These are phyloP conservation scores for Euwallacea similis DNA, from an alignment of 1,140 invertebrate species.

Conservation along the genomic window DNA sequence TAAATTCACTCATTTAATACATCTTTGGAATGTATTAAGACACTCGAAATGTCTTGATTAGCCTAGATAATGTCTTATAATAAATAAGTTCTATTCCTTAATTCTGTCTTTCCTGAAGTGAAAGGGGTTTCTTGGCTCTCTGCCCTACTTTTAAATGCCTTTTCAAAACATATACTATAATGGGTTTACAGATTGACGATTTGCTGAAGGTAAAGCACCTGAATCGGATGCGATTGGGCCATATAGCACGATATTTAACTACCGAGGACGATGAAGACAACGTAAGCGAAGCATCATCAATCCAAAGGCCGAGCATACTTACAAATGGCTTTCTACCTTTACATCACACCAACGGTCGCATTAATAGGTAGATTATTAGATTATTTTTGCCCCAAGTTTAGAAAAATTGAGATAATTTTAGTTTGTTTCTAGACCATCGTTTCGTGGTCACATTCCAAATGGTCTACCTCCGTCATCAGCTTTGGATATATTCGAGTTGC, in stretches of 20 bases:
- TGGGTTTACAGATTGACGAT: slow-evolving; percentile 56
- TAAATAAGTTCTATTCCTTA: too few relatives aligned
- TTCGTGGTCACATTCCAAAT: slow-evolving; percentile 51
- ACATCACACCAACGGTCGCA: slow-evolving; percentile 18
- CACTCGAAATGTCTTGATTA: too few relatives aligned
- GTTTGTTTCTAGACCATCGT: slow-evolving; percentile 16
- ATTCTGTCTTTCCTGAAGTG: too few relatives aligned
- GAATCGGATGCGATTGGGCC: slow-evolving; percentile 60
- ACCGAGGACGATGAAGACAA: slow-evolving; percentile 50
- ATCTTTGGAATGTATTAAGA: too few relatives aligned
- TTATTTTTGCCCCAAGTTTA: not conserved
- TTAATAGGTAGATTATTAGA: slow-evolving; percentile 18
- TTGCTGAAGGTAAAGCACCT: slow-evolving; percentile 68
- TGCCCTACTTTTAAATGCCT: too few relatives aligned
- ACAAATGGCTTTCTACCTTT: slow-evolving; percentile 40
- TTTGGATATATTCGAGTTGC: slow-evolving; percentile 67
- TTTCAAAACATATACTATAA: too few relatives aligned
- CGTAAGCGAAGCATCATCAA: slow-evolving; percentile 25
- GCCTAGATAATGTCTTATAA: too few relatives aligned
- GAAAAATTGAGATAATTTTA: not conserved
- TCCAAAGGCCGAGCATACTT: slow-evolving; percentile 29
- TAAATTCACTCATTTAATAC: too few relatives aligned
- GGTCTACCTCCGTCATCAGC: slow-evolving; percentile 59
- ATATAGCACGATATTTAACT: slow-evolving; percentile 61
- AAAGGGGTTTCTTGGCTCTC: too few relatives aligned